These are phyloP conservation scores for Eidolon dupreanum DNA, from an alignment of 2,797 vertebrate species.

Conservation along the genomic window DNA sequence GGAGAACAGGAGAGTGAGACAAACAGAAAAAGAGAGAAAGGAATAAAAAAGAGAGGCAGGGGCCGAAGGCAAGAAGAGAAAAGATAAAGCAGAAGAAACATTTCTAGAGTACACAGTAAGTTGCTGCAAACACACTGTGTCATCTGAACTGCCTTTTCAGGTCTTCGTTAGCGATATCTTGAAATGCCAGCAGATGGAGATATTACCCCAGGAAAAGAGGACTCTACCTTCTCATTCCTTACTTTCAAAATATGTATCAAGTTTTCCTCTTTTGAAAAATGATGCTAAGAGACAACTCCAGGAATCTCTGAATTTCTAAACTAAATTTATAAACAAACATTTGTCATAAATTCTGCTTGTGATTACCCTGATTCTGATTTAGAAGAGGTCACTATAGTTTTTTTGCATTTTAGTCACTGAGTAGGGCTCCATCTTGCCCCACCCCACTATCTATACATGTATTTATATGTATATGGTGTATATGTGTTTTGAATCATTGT, in stretches of 20 bases:
- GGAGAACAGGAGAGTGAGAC: not conserved
- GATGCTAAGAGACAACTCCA: not conserved
- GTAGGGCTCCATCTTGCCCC: not conserved
- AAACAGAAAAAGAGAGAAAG: not conserved
- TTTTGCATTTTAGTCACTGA: not conserved
- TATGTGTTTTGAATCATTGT: not conserved
- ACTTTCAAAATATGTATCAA: not conserved
- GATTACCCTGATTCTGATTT: not conserved
- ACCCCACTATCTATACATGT: not conserved
- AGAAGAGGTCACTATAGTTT: not conserved
- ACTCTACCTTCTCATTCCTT: no score
- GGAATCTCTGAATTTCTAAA: not conserved
- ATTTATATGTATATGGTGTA: not conserved
- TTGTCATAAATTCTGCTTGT: not conserved
- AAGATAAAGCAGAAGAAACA: not conserved
- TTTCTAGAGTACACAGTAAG: not conserved
- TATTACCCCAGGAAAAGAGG: constrained; percentile 32
- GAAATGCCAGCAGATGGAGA: constrained; percentile 69
- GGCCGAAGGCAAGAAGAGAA: not conserved
- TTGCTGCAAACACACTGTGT: not conserved
- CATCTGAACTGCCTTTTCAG: not conserved
- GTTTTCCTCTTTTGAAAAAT: constrained; percentile 25
- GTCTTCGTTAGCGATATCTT: not conserved
- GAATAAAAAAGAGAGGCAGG: not conserved
- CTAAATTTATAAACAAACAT: constrained; percentile 2